A percentile compares a stretch with the other conserved stretches of the same genome.
These are phyloP conservation scores for Minunthozetes semirufus DNA, from an alignment of 2,888 invertebrate genomes.

Conservation along the genomic window DNA sequence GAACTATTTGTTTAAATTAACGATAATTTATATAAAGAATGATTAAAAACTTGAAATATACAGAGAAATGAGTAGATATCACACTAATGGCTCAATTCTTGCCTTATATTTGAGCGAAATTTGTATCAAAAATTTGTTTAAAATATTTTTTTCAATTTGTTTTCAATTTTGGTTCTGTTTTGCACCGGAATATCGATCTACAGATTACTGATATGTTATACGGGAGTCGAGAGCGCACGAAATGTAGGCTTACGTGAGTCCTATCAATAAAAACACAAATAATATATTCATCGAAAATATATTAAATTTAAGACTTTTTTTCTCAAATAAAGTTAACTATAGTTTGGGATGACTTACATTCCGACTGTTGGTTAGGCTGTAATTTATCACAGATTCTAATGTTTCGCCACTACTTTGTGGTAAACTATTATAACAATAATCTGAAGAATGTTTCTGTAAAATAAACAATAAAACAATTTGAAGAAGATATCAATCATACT, in stretches of 20 bases:
- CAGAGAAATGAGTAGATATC: neutral
- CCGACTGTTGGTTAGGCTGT: conserved; percentile 23
- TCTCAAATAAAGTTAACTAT: neutral
- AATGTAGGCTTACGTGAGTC: conserved; percentile 25
- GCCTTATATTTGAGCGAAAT: neutral
- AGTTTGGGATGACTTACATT: conserved; percentile 21
- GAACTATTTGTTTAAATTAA: no score
- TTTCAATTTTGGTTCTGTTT: neutral
- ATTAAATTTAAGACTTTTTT: neutral
- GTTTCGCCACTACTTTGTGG: conserved; percentile 22
- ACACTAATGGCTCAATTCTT: neutral
- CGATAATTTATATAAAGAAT: no score
- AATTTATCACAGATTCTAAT: conserved; percentile 28
- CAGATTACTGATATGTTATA: conserved; percentile 20
- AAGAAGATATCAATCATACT: neutral
- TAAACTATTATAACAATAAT: conserved; percentile 27
- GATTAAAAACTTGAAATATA: no score
- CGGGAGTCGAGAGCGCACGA: conserved; percentile 30
- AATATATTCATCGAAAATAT: neutral
- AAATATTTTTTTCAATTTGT: neutral
- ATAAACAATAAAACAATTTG: neutral
- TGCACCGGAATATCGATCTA: neutral
- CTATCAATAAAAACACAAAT: conserved; percentile 6
- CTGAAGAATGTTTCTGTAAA: neutral
- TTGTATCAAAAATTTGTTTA: neutral